These are phyloP conservation scores for Hiodon alosoides DNA, from an alignment of 2,113 vertebrate species.

Conservation along the genomic window DNA sequence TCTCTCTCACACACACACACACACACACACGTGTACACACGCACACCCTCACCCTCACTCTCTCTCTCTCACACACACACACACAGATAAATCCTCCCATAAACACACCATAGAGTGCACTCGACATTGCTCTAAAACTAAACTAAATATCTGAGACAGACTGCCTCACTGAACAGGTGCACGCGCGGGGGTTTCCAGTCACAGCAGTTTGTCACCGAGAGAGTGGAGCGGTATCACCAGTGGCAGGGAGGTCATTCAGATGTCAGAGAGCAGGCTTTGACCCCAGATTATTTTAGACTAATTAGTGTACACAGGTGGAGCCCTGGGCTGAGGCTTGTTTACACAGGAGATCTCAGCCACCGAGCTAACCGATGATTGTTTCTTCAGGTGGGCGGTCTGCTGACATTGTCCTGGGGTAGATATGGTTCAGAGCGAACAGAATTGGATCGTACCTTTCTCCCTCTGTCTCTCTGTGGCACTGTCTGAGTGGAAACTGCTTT, in stretches of 20 bases:
- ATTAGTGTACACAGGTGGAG: background rate
- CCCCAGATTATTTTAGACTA: background rate
- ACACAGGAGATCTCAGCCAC: background rate
- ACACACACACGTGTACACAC: too few relatives aligned
- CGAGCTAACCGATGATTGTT: background rate
- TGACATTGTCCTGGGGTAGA: background rate
- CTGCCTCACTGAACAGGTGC: conserved; percentile 2
- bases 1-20: too few relatives aligned
- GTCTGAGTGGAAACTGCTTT: too few relatives aligned
- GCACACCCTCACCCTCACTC: background rate
- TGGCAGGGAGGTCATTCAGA: background rate
- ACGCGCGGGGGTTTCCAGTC: background rate
- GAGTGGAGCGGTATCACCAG: background rate
- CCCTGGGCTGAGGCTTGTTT: background rate
- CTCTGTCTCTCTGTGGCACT: background rate
- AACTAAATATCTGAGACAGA: background rate
- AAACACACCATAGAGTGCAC: background rate
- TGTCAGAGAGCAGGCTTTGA: background rate
- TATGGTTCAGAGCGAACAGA: background rate
- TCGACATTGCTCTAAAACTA: too few relatives aligned
- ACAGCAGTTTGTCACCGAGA: background rate
- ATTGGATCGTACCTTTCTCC: background rate
- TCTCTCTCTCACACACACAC: background rate
- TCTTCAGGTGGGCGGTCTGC: background rate
- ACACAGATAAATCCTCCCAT: background rate